Conservation (phyloP, 2,797 vertebrate species). For the Sparidentex hasta region DNA sequence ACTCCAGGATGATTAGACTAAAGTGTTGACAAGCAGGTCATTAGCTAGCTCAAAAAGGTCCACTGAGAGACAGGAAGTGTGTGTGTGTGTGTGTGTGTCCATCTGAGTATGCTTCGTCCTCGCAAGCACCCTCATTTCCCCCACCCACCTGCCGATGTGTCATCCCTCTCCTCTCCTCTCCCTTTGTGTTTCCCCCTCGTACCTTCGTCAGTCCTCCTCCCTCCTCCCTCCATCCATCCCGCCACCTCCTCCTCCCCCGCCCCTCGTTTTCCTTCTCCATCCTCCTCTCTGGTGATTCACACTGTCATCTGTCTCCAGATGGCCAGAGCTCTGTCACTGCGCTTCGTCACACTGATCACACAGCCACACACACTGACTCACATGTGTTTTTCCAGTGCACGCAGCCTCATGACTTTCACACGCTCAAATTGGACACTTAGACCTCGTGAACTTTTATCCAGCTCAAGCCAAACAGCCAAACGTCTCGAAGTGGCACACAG, state of each 20-base stretch:
- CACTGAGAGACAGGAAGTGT: not conserved
- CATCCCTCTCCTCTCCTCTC: constrained; percentile 18
- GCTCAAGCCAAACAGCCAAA: no score
- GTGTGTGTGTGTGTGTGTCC: constrained; percentile 12
- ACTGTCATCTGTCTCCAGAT: constrained; percentile 81
- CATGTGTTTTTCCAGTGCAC: not conserved
- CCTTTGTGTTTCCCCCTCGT: not conserved
- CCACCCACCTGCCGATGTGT: constrained; percentile 50
- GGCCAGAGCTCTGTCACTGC: constrained; percentile 74
- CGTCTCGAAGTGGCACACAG: constrained; percentile 31
- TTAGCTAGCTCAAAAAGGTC: constrained; percentile 49
- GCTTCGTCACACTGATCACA: constrained; percentile 74
- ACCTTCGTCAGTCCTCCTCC: not conserved
- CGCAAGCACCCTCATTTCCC: constrained; percentile 17
- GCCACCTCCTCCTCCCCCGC: not conserved
- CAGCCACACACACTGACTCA: constrained; percentile 47
- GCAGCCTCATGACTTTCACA: not conserved
- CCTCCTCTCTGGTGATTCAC: constrained; percentile 73
- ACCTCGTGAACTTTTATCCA: constrained; percentile 24
- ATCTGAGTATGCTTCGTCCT: constrained; percentile 21
- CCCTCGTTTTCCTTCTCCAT: constrained; percentile 25
- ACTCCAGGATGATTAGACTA: constrained; percentile 59
- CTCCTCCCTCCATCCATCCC: not conserved
- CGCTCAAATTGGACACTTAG: constrained; percentile 8
- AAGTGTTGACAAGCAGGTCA: constrained; percentile 71